phyloP scores from a whole-genome alignment of 2,113 vertebrate genomes.

The Bujurquina vittata region DNA sequence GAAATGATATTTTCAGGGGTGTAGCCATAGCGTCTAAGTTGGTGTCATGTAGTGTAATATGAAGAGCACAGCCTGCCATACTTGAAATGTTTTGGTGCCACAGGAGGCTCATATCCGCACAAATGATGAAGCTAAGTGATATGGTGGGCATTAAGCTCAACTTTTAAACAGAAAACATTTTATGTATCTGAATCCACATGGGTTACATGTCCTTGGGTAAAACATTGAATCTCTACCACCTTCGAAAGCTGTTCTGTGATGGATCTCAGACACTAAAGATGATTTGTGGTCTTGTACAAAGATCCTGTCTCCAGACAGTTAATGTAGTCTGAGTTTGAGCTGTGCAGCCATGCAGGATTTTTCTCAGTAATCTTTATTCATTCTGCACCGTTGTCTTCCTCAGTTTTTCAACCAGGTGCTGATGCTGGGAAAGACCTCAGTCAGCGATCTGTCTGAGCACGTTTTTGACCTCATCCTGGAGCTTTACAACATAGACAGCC shows the following conservation, averaged over 20 bases:
- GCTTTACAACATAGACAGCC: constrained; percentile 98
- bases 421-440: constrained; percentile 98
- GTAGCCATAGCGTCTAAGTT: background rate
- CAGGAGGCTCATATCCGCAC: background rate
- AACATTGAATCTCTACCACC: background rate
- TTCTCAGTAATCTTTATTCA: background rate
- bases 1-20: background rate
- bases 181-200: background rate
- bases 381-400: background rate
- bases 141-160: background rate
- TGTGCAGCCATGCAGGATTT: background rate
- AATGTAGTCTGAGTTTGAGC: background rate
- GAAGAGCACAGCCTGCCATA: background rate
- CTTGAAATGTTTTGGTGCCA: constrained; percentile 6
- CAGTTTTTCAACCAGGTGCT: constrained; percentile 99
- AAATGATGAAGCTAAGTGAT: background rate
- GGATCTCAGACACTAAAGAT: background rate
- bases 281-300: background rate
- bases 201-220: background rate
- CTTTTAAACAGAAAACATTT: background rate
- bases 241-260: background rate
- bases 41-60: background rate
- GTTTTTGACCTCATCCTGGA: constrained; percentile 98
- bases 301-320: background rate
- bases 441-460: constrained; percentile 97